Evolutionary conservation across 2,113 vertebrate genomes (phyloP).

Genomic region (Etheostoma cragini): DNA sequence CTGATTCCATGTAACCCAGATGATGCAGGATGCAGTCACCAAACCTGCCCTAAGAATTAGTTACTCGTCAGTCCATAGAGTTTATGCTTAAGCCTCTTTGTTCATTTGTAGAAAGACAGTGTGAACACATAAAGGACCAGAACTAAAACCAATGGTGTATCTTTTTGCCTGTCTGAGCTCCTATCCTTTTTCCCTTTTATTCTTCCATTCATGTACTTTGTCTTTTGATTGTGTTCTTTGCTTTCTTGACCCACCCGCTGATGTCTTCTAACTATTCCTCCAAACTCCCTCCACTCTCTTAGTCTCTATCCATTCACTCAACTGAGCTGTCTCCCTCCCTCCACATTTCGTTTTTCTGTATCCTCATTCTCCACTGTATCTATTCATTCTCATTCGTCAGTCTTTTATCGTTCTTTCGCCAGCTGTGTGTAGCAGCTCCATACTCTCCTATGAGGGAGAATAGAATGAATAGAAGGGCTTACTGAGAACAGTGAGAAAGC

Average conservation of each 20-base stretch:
- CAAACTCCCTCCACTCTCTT: background rate
- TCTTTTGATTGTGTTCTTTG: constrained; percentile 16
- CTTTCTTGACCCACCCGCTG: constrained; percentile 28
- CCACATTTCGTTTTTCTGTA: constrained; percentile 12
- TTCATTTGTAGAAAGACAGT: background rate
- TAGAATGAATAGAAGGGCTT: constrained; percentile 55
- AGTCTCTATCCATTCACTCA: background rate
- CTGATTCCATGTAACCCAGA: background rate
- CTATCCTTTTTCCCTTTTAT: background rate
- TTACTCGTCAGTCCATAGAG: background rate
- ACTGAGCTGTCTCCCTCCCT: background rate
- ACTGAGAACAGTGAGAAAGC: constrained; percentile 41
- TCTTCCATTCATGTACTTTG: constrained; percentile 13
- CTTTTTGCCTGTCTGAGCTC: constrained; percentile 10
- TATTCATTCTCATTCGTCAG: constrained; percentile 42
- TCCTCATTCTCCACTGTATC: constrained; percentile 23
- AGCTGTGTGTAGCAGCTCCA: constrained; percentile 50
- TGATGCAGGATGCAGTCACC: background rate
- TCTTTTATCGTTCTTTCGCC: constrained; percentile 57
- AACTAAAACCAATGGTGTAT: background rate
- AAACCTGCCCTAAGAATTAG: background rate
- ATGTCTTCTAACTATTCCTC: constrained; percentile 29
- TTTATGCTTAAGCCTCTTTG: background rate
- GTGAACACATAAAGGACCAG: background rate
- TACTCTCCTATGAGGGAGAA: constrained; percentile 51